phyloP scores from a whole-genome alignment of 2,113 vertebrate species.

The Columba janthina region DNA sequence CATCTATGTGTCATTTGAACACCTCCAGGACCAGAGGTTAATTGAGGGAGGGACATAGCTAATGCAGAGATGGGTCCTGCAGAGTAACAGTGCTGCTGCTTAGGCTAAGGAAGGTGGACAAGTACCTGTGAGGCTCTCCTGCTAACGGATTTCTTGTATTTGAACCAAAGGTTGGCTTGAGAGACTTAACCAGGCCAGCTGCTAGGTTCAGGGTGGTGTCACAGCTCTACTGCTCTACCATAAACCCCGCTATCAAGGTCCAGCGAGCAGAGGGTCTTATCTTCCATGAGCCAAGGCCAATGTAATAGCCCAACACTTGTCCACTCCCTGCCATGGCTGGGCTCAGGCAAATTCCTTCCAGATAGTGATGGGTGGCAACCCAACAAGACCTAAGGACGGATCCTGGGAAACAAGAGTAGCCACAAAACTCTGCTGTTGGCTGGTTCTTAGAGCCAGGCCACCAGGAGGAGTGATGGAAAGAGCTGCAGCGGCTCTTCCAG shows the following conservation, averaged over 20 bases:
- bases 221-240: not conserved
- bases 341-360: not conserved
- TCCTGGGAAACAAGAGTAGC: not conserved
- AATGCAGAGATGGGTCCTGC: not conserved
- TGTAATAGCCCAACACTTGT: not conserved
- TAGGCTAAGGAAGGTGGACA: not conserved
- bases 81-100: rapidly evolving
- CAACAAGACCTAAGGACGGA: too few species aligned
- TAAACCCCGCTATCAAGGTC: not conserved
- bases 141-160: not conserved
- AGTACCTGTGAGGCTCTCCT: not conserved
- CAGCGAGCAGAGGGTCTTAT: not conserved
- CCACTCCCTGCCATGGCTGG: not conserved
- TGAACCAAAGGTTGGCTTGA: not conserved
- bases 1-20: too few species aligned
- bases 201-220: not conserved
- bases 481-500: not conserved
- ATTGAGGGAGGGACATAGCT: not conserved
- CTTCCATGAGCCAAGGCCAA: not conserved
- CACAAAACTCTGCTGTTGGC: not conserved
- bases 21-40: not conserved
- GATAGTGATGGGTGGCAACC: not conserved
- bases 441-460: not conserved
- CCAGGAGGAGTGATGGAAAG: not conserved
- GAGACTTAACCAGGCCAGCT: not conserved